phyloP scores from a whole-genome alignment of 2,113 vertebrate genomes.

The Acrocephalus arundinaceus region DNA sequence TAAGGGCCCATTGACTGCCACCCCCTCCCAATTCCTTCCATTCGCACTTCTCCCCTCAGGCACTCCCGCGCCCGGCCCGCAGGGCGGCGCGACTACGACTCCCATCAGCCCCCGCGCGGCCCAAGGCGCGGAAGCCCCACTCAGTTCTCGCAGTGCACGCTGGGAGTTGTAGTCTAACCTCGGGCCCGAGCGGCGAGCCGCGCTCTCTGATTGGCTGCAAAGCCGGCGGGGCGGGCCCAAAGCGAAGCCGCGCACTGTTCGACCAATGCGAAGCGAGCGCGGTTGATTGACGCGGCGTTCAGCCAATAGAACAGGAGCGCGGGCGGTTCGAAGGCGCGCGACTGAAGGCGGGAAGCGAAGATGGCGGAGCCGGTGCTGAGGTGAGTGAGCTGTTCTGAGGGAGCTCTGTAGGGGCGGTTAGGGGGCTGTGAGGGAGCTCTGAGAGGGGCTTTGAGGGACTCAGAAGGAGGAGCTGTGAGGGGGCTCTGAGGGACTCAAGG shows the following conservation, averaged over 20 bases:
- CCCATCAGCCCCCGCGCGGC: not conserved
- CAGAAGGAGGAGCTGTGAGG: not conserved
- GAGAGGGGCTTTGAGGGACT: not conserved
- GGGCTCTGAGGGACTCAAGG: not conserved
- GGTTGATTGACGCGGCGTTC: fast-evolving
- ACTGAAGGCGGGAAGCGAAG: not conserved
- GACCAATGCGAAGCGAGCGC: fast-evolving
- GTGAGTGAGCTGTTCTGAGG: not conserved
- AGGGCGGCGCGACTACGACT: not conserved
- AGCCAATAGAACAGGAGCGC: not conserved
- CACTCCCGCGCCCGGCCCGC: not conserved
- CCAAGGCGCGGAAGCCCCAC: fast-evolving
- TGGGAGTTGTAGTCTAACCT: not conserved
- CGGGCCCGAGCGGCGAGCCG: fast-evolving
- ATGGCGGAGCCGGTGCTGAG: not conserved
- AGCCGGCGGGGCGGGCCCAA: fast-evolving
- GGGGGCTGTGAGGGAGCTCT: no score
- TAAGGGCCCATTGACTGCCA: not conserved
- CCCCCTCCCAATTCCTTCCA: no score
- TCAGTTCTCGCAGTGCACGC: fast-evolving
- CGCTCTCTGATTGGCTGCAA: not conserved
- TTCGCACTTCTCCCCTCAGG: not conserved
- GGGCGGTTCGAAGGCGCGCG: not conserved
- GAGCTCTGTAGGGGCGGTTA: not conserved
- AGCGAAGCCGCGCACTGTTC: fast-evolving